Percentiles rank a stretch among this genome's conserved stretches.
Evolutionary conservation across 2,113 vertebrate genomes (phyloP).

Genomic region (Pseudolaguvia tuberculata): DNA sequence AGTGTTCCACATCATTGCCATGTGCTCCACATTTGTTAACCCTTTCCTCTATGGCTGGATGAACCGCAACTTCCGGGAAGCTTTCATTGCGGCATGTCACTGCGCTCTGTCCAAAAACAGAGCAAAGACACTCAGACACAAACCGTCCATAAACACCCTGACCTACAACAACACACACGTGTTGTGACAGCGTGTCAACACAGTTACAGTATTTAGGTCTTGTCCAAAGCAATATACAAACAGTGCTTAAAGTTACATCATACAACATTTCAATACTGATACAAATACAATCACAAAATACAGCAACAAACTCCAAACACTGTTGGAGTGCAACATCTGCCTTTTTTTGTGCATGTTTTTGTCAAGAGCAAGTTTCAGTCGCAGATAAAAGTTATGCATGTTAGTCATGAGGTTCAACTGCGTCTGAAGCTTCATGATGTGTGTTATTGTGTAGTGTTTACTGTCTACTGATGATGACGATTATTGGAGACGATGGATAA

Average conservation of each 20-base stretch:
- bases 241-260: too few species aligned
- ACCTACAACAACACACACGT: conserved; percentile 31
- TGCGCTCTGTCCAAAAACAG: conserved; percentile 61
- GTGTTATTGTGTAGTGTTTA: background rate
- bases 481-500: background rate
- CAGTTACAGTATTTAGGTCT: too few species aligned
- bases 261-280: too few species aligned
- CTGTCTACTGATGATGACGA: background rate
- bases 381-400: background rate
- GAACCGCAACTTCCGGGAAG: conserved; percentile 91
- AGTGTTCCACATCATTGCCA: conserved; percentile 86
- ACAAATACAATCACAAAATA: too few species aligned
- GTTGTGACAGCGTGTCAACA: conserved; percentile 1
- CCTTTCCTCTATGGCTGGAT: conserved; percentile 97
- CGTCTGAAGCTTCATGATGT: background rate
- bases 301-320: too few species aligned
- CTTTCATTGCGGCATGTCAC: conserved; percentile 84
- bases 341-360: too few species aligned
- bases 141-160: conserved; percentile 8
- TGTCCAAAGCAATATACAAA: too few species aligned
- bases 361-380: background rate
- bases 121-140: conserved; percentile 54
- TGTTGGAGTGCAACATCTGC: too few species aligned
- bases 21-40: conserved; percentile 95
- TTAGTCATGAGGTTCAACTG: background rate